Conservation (phyloP, 1,140 invertebrate genomes). For the Mylabris phalerata region DNA sequence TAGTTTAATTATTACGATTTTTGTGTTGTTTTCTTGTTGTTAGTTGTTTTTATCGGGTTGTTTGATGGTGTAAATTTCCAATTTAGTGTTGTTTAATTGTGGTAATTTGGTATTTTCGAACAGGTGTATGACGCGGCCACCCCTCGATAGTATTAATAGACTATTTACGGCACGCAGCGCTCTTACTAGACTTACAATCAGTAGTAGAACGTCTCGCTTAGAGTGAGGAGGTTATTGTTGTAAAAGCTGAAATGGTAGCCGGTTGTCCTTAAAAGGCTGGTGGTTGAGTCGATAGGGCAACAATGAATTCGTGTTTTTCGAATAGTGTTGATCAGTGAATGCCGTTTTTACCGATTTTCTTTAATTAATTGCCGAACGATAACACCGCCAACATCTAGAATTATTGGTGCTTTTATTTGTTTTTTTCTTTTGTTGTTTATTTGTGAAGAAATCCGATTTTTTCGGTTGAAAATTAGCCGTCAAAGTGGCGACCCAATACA, state of each 20-base stretch:
- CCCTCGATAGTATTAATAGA: constrained; percentile 38
- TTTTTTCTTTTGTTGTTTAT: too few relatives aligned
- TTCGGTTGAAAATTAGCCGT: constrained; percentile 3
- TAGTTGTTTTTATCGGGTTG: too few relatives aligned
- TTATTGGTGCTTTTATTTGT: too few relatives aligned
- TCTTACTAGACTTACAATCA: constrained; percentile 34
- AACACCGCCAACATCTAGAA: too few relatives aligned
- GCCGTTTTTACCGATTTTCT: too few relatives aligned
- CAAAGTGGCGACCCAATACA: constrained; percentile 36
- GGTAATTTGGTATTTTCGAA: neutral
- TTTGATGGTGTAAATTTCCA: too few relatives aligned
- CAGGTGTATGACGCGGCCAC: constrained; percentile 1
- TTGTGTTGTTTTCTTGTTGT: too few relatives aligned
- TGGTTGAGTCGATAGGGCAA: neutral
- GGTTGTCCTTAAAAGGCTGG: constrained; percentile 7
- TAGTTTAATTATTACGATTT: too few relatives aligned
- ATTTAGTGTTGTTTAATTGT: too few relatives aligned
- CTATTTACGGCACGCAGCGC: constrained; percentile 27
- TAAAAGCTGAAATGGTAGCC: constrained; percentile 3
- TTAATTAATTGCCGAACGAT: too few relatives aligned
- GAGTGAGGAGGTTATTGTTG: constrained; percentile 20
- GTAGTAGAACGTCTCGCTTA: constrained; percentile 33
- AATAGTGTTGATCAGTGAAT: constrained; percentile 9
- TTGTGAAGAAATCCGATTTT: too few relatives aligned
- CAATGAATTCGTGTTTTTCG: constrained; percentile 18